These are phyloP conservation scores for Andinoacara biseriatus DNA, from an alignment of 2,113 vertebrate species.

Conservation along the genomic window DNA sequence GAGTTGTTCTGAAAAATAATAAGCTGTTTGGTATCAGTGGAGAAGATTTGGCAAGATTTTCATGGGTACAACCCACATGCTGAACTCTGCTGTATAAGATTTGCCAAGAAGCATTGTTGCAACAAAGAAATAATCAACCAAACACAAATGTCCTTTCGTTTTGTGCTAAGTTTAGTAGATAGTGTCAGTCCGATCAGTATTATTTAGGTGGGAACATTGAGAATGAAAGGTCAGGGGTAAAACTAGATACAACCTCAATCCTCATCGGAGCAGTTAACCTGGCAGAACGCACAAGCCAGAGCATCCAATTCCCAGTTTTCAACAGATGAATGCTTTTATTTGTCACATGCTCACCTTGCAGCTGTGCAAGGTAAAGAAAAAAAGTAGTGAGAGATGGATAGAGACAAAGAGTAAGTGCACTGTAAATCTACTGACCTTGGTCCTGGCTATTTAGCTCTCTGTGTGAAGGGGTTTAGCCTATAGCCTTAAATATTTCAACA, in stretches of 20 bases:
- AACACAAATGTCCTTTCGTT: no score
- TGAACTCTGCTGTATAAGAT: no score
- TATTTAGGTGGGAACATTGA: not conserved
- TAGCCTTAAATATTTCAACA: constrained; percentile 75
- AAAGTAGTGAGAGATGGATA: constrained; percentile 28
- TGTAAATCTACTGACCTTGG: constrained; percentile 71
- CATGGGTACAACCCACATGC: no score
- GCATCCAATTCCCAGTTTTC: not conserved
- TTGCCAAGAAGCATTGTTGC: no score
- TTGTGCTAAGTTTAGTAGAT: no score
- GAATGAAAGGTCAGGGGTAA: not conserved
- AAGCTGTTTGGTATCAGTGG: no score
- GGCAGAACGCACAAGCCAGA: constrained; percentile 5
- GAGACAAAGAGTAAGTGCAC: constrained; percentile 30
- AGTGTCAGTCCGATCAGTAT: not conserved
- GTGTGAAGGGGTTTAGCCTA: constrained; percentile 62
- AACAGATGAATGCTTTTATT: constrained; percentile 36
- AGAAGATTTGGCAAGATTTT: no score
- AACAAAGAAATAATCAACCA: not conserved
- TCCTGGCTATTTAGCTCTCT: constrained; percentile 57
- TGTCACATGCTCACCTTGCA: constrained; percentile 24
- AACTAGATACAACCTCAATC: constrained; percentile 32
- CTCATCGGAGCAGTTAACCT: constrained; percentile 46
- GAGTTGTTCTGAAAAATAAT: not conserved
- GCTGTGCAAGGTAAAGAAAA: constrained; percentile 10